Evolutionary conservation across 2,113 vertebrate species (phyloP).

Genomic region (Fulmarus glacialis): DNA sequence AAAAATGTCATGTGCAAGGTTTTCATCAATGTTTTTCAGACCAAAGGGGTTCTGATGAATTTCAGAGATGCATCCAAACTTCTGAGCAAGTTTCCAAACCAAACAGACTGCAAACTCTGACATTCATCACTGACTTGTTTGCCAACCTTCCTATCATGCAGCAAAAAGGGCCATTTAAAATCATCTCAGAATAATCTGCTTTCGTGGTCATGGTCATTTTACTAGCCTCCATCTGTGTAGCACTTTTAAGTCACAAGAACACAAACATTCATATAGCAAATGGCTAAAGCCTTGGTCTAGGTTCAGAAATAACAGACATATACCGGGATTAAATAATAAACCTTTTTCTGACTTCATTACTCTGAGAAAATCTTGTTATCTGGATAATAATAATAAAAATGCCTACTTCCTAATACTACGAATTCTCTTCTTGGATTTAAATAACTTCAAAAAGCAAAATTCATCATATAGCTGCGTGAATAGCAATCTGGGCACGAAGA

Average conservation of each 20-base stretch:
- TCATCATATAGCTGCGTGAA: neutral
- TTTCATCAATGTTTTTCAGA: neutral
- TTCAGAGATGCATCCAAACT: slow-evolving; percentile 36
- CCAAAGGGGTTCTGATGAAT: neutral
- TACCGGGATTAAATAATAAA: slow-evolving; percentile 17
- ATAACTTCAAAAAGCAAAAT: neutral
- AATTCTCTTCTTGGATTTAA: neutral
- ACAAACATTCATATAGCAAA: neutral
- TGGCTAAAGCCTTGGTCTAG: neutral
- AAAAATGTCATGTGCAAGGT: neutral
- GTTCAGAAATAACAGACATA: slow-evolving; percentile 19
- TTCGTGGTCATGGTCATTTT: neutral
- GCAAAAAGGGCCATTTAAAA: neutral
- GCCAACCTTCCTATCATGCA: neutral
- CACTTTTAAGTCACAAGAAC: neutral
- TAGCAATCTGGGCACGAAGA: neutral
- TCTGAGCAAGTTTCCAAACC: neutral
- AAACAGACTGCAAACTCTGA: slow-evolving; percentile 8
- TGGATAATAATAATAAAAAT: neutral
- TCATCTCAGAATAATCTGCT: neutral
- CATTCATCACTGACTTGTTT: neutral
- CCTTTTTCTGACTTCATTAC: slow-evolving; percentile 40
- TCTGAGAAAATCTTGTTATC: slow-evolving; percentile 19
- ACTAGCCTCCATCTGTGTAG: neutral
- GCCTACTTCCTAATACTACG: neutral